Evolutionary conservation across 2,888 invertebrate genomes (phyloP).

Genomic region (Aleiodes testaceus): DNA sequence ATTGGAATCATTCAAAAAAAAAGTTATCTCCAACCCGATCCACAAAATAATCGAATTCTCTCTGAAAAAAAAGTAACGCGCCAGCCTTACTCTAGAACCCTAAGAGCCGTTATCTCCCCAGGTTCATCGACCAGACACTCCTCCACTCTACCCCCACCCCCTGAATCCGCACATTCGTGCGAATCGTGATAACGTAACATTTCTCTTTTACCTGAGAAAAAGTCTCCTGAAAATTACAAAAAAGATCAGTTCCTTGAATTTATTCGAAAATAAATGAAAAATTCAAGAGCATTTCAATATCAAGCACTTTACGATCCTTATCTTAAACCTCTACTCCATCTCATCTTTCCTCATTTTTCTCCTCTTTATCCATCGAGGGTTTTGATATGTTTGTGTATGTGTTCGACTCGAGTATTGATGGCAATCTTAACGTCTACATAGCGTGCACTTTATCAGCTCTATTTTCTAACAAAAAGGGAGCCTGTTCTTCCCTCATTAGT

Average conservation of each 20-base stretch:
- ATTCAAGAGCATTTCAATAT: background rate
- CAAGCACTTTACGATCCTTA: background rate
- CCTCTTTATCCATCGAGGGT: background rate
- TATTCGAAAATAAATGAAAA: background rate
- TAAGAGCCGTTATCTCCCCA: slow-evolving; percentile 9
- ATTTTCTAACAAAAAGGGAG: slow-evolving; percentile 1
- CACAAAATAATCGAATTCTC: background rate
- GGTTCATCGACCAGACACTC: slow-evolving; percentile 35
- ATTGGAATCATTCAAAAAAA: too few relatives aligned
- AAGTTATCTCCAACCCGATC: too few relatives aligned
- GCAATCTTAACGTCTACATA: slow-evolving; percentile 8
- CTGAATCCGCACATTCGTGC: slow-evolving; percentile 20
- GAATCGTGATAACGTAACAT: slow-evolving; percentile 13
- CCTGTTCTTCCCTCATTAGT: slow-evolving; percentile 1
- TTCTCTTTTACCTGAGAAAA: slow-evolving; percentile 3
- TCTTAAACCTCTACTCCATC: background rate
- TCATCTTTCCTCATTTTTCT: background rate
- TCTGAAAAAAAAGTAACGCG: background rate
- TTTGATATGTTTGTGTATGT: slow-evolving; percentile 6
- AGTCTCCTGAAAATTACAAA: slow-evolving; percentile 5
- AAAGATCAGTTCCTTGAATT: background rate
- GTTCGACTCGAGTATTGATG: slow-evolving; percentile 1
- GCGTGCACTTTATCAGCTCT: background rate
- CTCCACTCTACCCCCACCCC: background rate
- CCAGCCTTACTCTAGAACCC: background rate